Conservation (phyloP, 2,888 invertebrate species). For the Hedychridium roseum region DNA sequence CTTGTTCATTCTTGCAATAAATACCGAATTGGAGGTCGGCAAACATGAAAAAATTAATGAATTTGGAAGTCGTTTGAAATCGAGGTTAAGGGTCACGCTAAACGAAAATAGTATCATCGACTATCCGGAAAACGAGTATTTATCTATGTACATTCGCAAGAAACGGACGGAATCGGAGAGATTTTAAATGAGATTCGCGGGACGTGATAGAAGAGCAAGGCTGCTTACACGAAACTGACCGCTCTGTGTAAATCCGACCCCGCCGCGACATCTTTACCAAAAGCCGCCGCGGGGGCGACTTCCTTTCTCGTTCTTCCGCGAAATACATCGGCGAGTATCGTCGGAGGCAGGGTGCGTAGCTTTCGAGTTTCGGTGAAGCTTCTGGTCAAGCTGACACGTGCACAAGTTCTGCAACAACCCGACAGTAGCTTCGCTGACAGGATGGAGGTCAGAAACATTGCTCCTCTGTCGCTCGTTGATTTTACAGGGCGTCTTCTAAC, state of each 20-base stretch:
- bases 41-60: too few relatives aligned
- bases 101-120: too few relatives aligned
- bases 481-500: constrained; percentile 21
- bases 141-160: too few relatives aligned
- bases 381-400: constrained; percentile 9
- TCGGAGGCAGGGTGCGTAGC: constrained; percentile 28
- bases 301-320: constrained; percentile 12
- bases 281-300: constrained; percentile 13
- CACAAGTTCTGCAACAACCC: constrained; percentile 9
- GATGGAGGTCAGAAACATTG: constrained; percentile 28
- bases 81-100: too few relatives aligned
- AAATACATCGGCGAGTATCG: constrained; percentile 36
- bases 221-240: constrained; percentile 46
- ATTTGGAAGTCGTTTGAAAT: too few relatives aligned
- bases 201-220: not conserved
- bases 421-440: constrained; percentile 21
- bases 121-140: too few relatives aligned
- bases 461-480: constrained; percentile 22
- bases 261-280: constrained; percentile 23
- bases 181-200: not conserved
- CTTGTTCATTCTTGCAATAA: too few relatives aligned
- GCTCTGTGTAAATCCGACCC: constrained; percentile 37
- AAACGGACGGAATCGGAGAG: too few relatives aligned
- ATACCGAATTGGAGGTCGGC: too few relatives aligned
- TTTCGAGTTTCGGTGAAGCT: constrained; percentile 13